Conservation (phyloP, 1,140 invertebrate species). For the Drosophila kanapiae region DNA sequence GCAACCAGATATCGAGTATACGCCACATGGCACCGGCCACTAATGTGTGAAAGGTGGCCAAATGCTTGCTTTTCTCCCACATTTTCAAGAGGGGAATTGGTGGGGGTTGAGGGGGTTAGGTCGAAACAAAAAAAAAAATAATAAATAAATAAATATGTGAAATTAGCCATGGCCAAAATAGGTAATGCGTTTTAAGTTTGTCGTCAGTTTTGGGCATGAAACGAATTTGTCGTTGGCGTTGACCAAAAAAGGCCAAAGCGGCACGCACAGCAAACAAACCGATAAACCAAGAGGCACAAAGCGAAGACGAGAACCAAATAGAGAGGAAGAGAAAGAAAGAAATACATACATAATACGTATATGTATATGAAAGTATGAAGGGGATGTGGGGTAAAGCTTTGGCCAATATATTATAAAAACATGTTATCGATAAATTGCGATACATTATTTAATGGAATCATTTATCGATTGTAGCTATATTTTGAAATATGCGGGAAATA, state of each 20-base stretch:
- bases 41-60: conserved; percentile 7
- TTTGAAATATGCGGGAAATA: no score
- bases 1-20: neutral
- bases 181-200: conserved; percentile 78
- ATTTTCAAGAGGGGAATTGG: no score
- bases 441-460: neutral
- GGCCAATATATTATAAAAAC: conserved; percentile 12
- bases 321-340: conserved; percentile 28
- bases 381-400: neutral
- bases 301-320: conserved; percentile 6
- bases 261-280: conserved; percentile 45
- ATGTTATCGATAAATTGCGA: conserved; percentile 6
- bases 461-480: neutral
- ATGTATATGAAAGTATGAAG: neutral
- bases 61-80: neutral
- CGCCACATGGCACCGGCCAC: conserved; percentile 1
- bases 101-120: neutral
- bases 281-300: conserved; percentile 19
- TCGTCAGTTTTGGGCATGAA: conserved; percentile 72
- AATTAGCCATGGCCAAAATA: conserved; percentile 78
- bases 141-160: conserved; percentile 53
- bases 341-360: neutral
- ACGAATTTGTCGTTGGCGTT: conserved; percentile 72
- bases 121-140: conserved; percentile 38
- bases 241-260: conserved; percentile 60